Evolutionary conservation across 2,797 vertebrate genomes (phyloP).

Genomic region (Helicolenus hilgendorfi): DNA sequence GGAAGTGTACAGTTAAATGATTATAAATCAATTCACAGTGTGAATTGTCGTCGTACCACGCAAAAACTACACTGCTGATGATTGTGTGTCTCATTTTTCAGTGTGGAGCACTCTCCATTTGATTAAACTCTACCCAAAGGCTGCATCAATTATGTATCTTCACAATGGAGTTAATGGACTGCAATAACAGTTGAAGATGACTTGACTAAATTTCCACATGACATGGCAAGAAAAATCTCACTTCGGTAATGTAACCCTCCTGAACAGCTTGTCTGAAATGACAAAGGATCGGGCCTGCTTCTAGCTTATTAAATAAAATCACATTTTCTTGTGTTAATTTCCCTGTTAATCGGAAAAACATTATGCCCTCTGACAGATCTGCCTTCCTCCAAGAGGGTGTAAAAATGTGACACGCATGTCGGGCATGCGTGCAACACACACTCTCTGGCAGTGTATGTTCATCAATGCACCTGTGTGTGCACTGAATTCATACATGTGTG

Average conservation of each 20-base stretch:
- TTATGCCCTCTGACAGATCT: constrained; percentile 15
- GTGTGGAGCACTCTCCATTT: constrained; percentile 82
- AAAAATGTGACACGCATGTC: not conserved
- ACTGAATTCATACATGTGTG: not conserved
- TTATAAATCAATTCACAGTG: constrained; percentile 79
- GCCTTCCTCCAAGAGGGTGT: constrained; percentile 7
- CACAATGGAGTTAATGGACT: constrained; percentile 89
- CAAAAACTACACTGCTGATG: constrained; percentile 63
- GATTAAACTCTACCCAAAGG: constrained; percentile 89
- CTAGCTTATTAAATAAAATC: constrained; percentile 56
- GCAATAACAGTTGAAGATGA: constrained; percentile 86
- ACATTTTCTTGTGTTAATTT: constrained; percentile 65
- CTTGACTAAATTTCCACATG: constrained; percentile 87
- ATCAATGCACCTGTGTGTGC: constrained; percentile 20
- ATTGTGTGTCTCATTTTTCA: constrained; percentile 83
- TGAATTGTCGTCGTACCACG: constrained; percentile 71
- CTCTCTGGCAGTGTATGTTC: not conserved
- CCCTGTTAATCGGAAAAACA: constrained; percentile 53
- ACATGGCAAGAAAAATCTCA: constrained; percentile 79
- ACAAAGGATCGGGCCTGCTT: constrained; percentile 55
- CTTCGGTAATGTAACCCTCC: constrained; percentile 67
- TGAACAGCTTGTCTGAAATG: constrained; percentile 67
- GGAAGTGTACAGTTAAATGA: constrained; percentile 66
- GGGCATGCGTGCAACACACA: not conserved
- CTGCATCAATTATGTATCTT: constrained; percentile 89